Conservation (phyloP, 2,113 vertebrate species). For the Alaudala cheleensis region DNA sequence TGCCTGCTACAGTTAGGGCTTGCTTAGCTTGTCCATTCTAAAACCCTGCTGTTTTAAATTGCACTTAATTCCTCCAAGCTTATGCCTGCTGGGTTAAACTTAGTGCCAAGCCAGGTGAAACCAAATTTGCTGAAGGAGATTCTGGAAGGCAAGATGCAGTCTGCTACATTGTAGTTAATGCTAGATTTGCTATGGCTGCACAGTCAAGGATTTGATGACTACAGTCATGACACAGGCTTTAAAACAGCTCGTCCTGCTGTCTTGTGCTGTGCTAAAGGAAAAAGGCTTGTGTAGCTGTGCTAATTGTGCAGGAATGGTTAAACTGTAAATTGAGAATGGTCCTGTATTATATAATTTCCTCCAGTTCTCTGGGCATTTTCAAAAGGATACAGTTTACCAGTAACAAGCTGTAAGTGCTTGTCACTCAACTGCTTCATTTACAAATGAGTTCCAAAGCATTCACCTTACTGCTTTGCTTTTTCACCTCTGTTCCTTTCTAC, state of each 20-base stretch:
- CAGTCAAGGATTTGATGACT: background rate
- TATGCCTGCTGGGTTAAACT: conserved; percentile 14
- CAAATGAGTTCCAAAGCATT: background rate
- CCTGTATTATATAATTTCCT: background rate
- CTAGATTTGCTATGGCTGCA: background rate
- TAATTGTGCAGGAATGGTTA: background rate
- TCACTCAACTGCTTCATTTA: background rate
- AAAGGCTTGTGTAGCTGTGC: background rate
- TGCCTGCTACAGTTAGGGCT: background rate
- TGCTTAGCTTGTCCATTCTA: background rate
- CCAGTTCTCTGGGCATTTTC: background rate
- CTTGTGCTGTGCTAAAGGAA: background rate
- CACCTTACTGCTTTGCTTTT: background rate
- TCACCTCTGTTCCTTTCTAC: background rate
- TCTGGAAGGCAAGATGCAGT: background rate
- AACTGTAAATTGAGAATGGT: background rate
- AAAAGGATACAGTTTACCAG: background rate
- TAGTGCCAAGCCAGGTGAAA: conserved; percentile 18
- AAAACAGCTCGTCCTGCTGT: background rate
- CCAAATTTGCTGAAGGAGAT: background rate
- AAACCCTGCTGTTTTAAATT: conserved; percentile 31
- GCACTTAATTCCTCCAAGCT: conserved; percentile 5
- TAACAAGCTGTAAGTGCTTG: background rate
- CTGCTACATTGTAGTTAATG: background rate
- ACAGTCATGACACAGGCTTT: background rate